phyloP scores from a whole-genome alignment of 2,888 invertebrate species.

The Gymnoscelis rufifasciata region DNA sequence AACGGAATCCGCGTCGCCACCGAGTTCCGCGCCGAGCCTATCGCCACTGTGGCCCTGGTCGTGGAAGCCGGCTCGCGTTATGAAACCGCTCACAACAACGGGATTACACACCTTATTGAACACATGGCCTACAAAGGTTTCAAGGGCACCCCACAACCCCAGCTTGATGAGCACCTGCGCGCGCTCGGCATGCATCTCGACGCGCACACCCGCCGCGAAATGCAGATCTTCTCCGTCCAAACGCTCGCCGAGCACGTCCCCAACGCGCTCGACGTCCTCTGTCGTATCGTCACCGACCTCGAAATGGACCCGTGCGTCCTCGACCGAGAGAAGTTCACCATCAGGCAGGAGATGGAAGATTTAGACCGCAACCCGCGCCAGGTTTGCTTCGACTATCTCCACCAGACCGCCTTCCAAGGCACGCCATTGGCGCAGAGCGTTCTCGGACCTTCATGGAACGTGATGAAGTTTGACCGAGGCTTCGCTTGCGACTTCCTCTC shows the following conservation, averaged over 20 bases:
- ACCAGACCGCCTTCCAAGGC: constrained; percentile 69
- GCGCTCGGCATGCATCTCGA: background rate
- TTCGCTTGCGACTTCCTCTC: background rate
- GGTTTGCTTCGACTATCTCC: constrained; percentile 67
- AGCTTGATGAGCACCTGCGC: background rate
- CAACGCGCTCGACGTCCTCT: constrained; percentile 35
- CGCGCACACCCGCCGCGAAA: constrained; percentile 49
- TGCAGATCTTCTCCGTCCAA: constrained; percentile 40
- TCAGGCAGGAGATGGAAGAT: constrained; percentile 47
- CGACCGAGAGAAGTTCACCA: constrained; percentile 38
- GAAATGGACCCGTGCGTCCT: constrained; percentile 41
- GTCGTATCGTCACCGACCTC: constrained; percentile 41
- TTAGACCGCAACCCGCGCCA: constrained; percentile 52
- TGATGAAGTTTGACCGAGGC: constrained; percentile 64
- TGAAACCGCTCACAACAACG: constrained; percentile 49
- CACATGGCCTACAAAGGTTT: constrained; percentile 53
- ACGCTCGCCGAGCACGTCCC: constrained; percentile 20
- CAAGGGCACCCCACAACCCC: background rate
- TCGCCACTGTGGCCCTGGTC: constrained; percentile 40
- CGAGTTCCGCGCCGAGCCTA: constrained; percentile 37
- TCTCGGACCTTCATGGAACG: constrained; percentile 84
- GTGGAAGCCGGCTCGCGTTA: constrained; percentile 54
- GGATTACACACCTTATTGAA: constrained; percentile 59
- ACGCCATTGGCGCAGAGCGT: constrained; percentile 60
- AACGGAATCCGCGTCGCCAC: constrained; percentile 57